Base-by-base conservation (phyloP, 2,888 invertebrate genomes). In the Bembecia ichneumoniformis region DNA sequence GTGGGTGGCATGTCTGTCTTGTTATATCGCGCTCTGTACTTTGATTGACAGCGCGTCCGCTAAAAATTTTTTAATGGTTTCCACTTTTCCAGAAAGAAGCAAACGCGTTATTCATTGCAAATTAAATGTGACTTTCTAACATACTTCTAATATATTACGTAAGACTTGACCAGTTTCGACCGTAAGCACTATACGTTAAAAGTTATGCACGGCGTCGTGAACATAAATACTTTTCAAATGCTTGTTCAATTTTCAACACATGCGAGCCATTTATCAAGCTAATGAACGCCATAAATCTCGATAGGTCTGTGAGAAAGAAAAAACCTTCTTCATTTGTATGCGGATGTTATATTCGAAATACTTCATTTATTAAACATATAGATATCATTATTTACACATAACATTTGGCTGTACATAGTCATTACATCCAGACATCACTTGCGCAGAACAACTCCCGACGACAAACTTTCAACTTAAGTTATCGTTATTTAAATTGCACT, bases 281-380 rank as follows among this genome's bases (percentile, higher is more conserved):
- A 52, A 52, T 52, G 51, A 51, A 52, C 48, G 43, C 51, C 20
- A 35, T 52, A 49, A 49, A 50, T 50, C 48, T 40, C 14, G 7
- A 40, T 3, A 40, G 40, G 40, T 40, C 7, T 40, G 40, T 40
- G 44, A 15, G 58, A 59, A 59, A 63, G 59, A 64, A 63, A 68
- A 71, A 73, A 68, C 53, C 60, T 64, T 55, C 63, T 55, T 66
- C 59, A 74, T 80, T 78, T 69, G 69, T 76, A 81, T 71, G 74
- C 78, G 80, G 77, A 79, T 81, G 79, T 79, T 84, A 80, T 86
- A 87, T 82, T 86, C 82, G 73, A 80, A 84, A 80, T 84, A 78
- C 71, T 80, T 73, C 75, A 76, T 80, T 80, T 78, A 80, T 71
- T 74, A 78, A 77, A 78, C 82, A 83, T 84, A 84, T 82, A 84